A percentile compares a stretch with the other conserved stretches of the same genome.
Conservation (phyloP, 2,888 invertebrate species). For the Agonopterix heracliana region DNA sequence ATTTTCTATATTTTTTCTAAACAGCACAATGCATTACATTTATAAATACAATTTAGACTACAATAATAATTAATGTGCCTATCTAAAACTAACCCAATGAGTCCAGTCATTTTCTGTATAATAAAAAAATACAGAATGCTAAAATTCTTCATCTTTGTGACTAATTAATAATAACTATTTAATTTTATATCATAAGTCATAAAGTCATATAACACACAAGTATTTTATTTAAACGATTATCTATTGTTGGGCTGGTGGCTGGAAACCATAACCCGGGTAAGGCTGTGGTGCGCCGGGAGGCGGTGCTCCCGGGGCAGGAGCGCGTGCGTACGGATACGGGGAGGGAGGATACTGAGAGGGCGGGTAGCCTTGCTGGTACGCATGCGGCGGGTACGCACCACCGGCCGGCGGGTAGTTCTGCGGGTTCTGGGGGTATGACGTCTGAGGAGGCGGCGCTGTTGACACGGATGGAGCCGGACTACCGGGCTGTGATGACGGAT, state of each 20-base stretch:
- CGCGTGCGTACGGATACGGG: constrained; percentile 75
- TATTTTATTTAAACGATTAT: neutral
- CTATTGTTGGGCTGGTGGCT: constrained; percentile 83
- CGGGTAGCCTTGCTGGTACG: constrained; percentile 70
- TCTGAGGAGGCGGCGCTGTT: constrained; percentile 75
- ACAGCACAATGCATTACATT: no score
- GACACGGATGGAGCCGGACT: constrained; percentile 69
- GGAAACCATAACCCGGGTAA: constrained; percentile 87
- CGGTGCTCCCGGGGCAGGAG: constrained; percentile 79
- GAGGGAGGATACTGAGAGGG: constrained; percentile 75
- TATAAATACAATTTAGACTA: no score
- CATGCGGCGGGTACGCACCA: constrained; percentile 70
- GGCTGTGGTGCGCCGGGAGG: constrained; percentile 84
- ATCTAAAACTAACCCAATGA: no score
- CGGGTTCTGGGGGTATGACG: constrained; percentile 73
- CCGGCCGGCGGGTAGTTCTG: constrained; percentile 62
- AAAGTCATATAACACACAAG: no score
- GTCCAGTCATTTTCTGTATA: no score
- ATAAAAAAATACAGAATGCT: no score
- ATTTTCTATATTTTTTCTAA: no score
- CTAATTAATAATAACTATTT: neutral
- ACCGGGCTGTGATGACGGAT: constrained; percentile 72
- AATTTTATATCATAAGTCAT: no score
- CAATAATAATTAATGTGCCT: no score
- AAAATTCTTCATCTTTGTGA: neutral